Evolutionary conservation across 2,797 vertebrate genomes (phyloP).

Genomic region (Masticophis lateralis): DNA sequence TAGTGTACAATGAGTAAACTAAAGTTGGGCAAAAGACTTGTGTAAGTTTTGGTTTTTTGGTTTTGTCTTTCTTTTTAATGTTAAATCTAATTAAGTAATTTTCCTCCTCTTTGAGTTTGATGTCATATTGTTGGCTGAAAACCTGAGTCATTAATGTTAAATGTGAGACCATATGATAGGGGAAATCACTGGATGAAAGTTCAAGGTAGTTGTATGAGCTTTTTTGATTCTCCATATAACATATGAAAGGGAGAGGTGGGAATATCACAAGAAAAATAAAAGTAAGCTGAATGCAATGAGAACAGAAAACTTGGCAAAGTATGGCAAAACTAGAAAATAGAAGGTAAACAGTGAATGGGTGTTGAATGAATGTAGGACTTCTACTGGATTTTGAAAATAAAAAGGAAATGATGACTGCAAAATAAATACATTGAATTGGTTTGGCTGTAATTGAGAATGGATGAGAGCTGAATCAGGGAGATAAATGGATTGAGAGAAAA

Average conservation of each 20-base stretch:
- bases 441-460: not conserved
- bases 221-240: not conserved
- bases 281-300: not conserved
- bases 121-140: not conserved
- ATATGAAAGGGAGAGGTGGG: not conserved
- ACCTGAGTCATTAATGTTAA: not conserved
- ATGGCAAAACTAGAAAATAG: not conserved
- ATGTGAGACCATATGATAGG: not conserved
- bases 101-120: conserved; percentile 31
- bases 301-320: not conserved
- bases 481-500: not conserved
- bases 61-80: conserved; percentile 26
- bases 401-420: not conserved
- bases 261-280: not conserved
- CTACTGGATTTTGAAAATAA: not conserved
- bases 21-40: conserved; percentile 35
- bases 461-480: not conserved
- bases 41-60: conserved; percentile 9
- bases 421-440: not conserved
- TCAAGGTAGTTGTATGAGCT: not conserved
- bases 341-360: not conserved
- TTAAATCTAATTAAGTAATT: conserved; percentile 40
- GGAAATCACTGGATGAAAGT: not conserved
- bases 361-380: not conserved
- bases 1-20: conserved; percentile 29